phyloP scores from a whole-genome alignment of 2,113 vertebrate species.

The Aptenodytes patagonicus region DNA sequence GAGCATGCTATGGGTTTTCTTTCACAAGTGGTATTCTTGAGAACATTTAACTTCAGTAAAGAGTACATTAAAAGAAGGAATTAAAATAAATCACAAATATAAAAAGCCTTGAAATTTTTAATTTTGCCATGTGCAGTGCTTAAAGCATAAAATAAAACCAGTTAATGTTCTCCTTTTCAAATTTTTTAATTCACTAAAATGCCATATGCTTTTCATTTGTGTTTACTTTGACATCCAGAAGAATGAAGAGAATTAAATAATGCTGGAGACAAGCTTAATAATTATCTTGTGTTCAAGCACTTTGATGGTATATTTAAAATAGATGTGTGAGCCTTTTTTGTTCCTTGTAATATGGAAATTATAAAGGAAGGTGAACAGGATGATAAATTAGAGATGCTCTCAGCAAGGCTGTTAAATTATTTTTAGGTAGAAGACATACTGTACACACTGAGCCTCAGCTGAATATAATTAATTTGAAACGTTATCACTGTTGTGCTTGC shows the following conservation, averaged over 20 bases:
- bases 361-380: conserved; percentile 55
- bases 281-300: not conserved
- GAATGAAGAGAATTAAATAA: conserved; percentile 25
- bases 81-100: conserved; percentile 21
- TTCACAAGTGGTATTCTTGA: not conserved
- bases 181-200: conserved; percentile 36
- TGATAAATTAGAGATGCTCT: conserved; percentile 60
- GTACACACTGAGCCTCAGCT: conserved; percentile 56
- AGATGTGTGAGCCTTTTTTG: conserved; percentile 42
- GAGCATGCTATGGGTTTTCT: not conserved
- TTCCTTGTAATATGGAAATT: conserved; percentile 34
- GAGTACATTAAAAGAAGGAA: not conserved
- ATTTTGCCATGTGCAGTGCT: not conserved
- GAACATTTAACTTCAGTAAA: not conserved
- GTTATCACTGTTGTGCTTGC: conserved; percentile 34
- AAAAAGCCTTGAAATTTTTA: conserved; percentile 7
- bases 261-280: conserved; percentile 14
- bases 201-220: conserved; percentile 58
- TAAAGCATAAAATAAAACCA: conserved; percentile 4
- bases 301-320: conserved; percentile 41
- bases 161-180: conserved; percentile 15
- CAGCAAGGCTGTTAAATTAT: conserved; percentile 60
- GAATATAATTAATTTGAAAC: conserved; percentile 69
- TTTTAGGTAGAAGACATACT: conserved; percentile 70
- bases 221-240: conserved; percentile 52